Evolutionary conservation across 2,888 invertebrate species (phyloP).

Genomic region (Phalera bucephala): DNA sequence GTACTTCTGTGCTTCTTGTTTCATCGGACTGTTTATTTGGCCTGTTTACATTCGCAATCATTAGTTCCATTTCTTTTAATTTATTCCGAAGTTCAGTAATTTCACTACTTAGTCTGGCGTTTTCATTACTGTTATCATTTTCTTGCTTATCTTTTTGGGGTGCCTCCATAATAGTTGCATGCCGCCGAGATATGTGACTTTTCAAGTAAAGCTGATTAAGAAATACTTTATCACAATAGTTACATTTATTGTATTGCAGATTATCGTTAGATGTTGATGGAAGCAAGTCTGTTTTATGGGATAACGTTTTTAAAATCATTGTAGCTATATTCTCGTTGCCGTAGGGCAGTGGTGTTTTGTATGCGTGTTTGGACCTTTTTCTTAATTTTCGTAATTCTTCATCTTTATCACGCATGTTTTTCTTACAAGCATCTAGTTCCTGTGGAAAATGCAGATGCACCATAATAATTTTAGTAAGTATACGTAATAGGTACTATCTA

Average conservation of each 20-base stretch:
- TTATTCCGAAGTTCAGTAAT: constrained; percentile 71
- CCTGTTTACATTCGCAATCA: constrained; percentile 40
- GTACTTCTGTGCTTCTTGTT: constrained; percentile 9
- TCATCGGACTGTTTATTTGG: constrained; percentile 20
- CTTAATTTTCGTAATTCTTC: constrained; percentile 77
- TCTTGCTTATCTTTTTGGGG: constrained; percentile 54
- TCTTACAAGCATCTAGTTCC: constrained; percentile 80
- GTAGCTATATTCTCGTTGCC: constrained; percentile 74
- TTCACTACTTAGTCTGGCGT: constrained; percentile 81
- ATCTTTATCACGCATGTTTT: constrained; percentile 69
- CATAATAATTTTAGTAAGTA: constrained; percentile 35
- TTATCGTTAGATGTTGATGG: constrained; percentile 51
- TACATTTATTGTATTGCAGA: constrained; percentile 82
- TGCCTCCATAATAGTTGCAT: constrained; percentile 56
- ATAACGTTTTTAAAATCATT: constrained; percentile 71
- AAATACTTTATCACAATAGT: constrained; percentile 86
- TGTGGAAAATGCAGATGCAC: constrained; percentile 36
- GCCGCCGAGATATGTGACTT: constrained; percentile 85
- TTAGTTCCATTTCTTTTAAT: constrained; percentile 71
- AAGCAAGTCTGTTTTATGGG: constrained; percentile 62
- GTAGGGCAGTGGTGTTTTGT: constrained; percentile 57
- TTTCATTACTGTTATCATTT: constrained; percentile 64
- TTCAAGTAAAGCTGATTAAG: constrained; percentile 85
- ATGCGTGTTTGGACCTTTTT: constrained; percentile 66
- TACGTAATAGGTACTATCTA: too few species aligned